phyloP scores from a whole-genome alignment of 2,113 vertebrate species.

The Ochotona princeps region DNA sequence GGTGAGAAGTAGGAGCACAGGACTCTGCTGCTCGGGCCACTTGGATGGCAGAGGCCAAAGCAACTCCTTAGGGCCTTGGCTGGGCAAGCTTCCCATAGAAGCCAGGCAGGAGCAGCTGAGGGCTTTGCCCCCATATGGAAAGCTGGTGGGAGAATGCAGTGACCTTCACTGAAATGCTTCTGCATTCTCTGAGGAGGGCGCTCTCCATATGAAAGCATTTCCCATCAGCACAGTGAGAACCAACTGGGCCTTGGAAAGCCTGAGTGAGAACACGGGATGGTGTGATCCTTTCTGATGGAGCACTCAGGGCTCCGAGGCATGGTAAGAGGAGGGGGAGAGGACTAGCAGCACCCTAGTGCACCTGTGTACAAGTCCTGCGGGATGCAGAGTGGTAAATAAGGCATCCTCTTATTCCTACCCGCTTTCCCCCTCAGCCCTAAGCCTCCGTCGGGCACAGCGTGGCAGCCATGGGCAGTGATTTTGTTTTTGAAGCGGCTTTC shows the following conservation, averaged over 20 bases:
- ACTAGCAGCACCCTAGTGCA: not conserved
- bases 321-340: not conserved
- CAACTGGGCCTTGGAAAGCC: constrained; percentile 3
- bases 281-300: not conserved
- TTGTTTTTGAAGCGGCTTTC: not conserved
- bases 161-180: constrained; percentile 28
- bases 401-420: not conserved
- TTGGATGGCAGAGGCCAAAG: constrained; percentile 1
- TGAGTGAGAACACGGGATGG: not conserved
- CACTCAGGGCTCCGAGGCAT: not conserved
- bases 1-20: not conserved
- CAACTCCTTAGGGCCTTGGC: not conserved
- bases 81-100: not conserved
- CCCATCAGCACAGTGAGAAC: constrained; percentile 21
- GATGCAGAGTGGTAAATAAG: not conserved
- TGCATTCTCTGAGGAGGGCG: not conserved
- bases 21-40: not conserved
- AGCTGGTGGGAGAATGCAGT: not conserved
- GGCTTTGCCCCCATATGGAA: not conserved
- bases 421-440: not conserved
- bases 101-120: not conserved
- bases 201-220: constrained; percentile 22
- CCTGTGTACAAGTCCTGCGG: not conserved
- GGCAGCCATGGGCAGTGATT: not conserved
- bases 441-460: not conserved